phyloP scores from a whole-genome alignment of 2,888 invertebrate species.

The Phorcus lineatus region DNA sequence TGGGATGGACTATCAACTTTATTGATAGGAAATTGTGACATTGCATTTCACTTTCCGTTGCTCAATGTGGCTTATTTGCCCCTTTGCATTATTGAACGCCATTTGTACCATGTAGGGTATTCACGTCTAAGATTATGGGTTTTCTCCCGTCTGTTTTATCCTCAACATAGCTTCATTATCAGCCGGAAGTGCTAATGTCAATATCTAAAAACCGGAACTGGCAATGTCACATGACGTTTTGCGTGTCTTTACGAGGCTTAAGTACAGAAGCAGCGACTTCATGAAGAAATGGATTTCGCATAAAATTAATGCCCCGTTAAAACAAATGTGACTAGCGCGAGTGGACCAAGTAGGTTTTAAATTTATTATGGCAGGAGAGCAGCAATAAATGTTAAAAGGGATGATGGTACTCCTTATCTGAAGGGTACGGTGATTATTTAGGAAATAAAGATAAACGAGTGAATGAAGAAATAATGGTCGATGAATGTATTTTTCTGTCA shows the following conservation, averaged over 20 bases:
- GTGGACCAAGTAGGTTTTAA: too few relatives aligned
- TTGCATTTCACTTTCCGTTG: constrained; percentile 1
- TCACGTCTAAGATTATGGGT: background rate
- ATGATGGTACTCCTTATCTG: too few relatives aligned
- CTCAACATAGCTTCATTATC: background rate
- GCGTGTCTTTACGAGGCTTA: background rate
- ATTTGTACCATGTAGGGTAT: background rate
- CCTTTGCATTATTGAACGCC: background rate
- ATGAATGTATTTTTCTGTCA: too few relatives aligned
- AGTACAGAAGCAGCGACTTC: too few relatives aligned
- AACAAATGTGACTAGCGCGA: too few relatives aligned
- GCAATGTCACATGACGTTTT: background rate
- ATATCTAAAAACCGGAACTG: background rate
- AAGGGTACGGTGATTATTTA: too few relatives aligned
- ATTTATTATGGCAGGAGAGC: too few relatives aligned
- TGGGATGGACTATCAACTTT: background rate
- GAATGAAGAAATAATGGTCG: too few relatives aligned
- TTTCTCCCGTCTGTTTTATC: background rate
- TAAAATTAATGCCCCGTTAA: too few relatives aligned
- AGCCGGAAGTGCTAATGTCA: constrained; percentile 8
- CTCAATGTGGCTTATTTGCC: background rate
- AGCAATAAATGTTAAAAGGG: too few relatives aligned
- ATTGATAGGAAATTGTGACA: constrained; percentile 10
- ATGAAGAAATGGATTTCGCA: too few relatives aligned
- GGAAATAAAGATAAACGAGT: too few relatives aligned